These are phyloP conservation scores for Peromyscus maniculatus DNA, from an alignment of 2,113 vertebrate species.

Conservation along the genomic window DNA sequence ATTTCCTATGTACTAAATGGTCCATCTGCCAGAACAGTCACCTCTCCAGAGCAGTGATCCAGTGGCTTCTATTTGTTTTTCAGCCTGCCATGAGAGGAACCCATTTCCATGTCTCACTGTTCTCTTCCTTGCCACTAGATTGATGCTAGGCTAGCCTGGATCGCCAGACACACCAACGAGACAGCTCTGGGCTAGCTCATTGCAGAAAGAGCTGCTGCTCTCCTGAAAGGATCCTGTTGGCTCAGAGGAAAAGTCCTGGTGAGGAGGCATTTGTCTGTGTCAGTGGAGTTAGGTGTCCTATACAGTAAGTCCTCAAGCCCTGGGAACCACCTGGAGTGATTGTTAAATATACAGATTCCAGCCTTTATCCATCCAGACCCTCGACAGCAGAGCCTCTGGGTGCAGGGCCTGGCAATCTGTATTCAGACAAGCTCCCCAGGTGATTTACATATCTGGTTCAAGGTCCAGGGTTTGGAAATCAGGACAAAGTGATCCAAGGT, in stretches of 20 bases:
- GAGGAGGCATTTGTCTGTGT: background rate
- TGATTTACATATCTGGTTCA: conserved; percentile 1
- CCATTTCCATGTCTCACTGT: background rate
- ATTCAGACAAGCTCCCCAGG: conserved; percentile 71
- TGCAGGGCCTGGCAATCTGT: conserved; percentile 75
- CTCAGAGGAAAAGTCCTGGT: background rate
- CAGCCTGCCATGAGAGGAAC: background rate
- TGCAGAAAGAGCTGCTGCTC: background rate
- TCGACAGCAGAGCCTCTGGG: conserved; percentile 76
- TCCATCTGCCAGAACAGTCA: background rate
- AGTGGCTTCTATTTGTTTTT: background rate
- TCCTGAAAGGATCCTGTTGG: background rate
- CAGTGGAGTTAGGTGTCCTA: background rate
- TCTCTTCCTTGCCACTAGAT: too few relatives aligned
- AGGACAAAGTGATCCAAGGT: background rate
- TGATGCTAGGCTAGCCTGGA: background rate
- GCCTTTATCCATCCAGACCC: conserved; percentile 81
- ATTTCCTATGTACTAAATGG: background rate
- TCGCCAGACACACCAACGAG: background rate
- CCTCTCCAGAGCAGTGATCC: background rate
- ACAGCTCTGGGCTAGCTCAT: background rate
- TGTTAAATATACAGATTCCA: conserved; percentile 84
- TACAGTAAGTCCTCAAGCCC: background rate
- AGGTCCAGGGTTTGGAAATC: conserved; percentile 28
- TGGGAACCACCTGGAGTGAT: conserved; percentile 79